Conservation (phyloP, 2,113 vertebrate genomes). For the Plecturocebus donacophilus region DNA sequence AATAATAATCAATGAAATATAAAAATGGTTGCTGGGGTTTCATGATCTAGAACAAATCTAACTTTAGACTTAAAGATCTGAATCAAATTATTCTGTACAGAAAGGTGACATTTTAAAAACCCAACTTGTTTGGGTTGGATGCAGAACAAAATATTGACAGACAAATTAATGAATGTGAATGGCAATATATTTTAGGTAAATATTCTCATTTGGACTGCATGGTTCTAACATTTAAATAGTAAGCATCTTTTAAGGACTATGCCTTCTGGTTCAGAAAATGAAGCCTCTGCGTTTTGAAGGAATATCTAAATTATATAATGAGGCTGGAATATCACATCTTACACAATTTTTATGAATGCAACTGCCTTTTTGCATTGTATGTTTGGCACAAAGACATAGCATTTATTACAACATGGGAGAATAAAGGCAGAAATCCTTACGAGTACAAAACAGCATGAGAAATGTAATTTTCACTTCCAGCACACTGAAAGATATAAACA, state of each 20-base stretch:
- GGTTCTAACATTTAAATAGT: not conserved
- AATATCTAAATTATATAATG: not conserved
- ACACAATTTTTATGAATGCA: not conserved
- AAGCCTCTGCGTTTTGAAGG: not conserved
- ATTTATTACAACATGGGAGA: not conserved
- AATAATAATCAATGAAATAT: not conserved
- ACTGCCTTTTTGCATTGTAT: not conserved
- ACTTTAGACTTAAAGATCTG: not conserved
- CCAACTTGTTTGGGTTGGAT: not conserved
- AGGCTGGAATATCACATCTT: not conserved
- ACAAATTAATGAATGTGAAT: not conserved
- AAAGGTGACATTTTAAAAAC: not conserved
- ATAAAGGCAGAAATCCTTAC: not conserved
- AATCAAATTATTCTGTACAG: not conserved
- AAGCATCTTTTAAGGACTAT: not conserved
- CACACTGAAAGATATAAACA: not conserved
- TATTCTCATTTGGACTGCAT: not conserved
- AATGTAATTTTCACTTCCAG: not conserved
- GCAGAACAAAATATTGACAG: not conserved
- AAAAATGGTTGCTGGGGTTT: not conserved
- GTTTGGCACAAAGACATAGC: not conserved
- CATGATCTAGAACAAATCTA: not conserved
- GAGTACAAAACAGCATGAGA: not conserved
- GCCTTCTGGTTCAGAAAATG: not conserved
- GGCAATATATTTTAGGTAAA: not conserved